Conservation (phyloP, 2,113 vertebrate species). For the Tragelaphus strepsiceros region DNA sequence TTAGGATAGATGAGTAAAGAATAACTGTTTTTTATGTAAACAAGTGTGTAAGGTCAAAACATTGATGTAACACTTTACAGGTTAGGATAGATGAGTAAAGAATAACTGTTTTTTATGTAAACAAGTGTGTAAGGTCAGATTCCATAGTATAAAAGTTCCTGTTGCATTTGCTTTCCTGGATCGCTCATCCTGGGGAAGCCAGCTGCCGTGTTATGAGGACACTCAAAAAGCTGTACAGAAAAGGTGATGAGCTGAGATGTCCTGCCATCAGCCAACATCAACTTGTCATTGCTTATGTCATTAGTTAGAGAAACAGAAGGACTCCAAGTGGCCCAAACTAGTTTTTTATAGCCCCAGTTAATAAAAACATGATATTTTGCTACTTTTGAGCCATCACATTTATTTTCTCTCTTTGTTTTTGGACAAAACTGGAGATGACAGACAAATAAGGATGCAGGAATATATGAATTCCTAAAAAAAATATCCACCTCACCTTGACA, state of each 20-base stretch:
- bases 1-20: too few species aligned
- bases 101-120: not conserved
- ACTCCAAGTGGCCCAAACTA: not conserved
- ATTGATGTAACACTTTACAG: not conserved
- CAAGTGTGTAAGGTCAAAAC: too few species aligned
- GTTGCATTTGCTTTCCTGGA: not conserved
- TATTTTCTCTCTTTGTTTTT: not conserved
- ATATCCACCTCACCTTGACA: not conserved
- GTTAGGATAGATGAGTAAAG: not conserved
- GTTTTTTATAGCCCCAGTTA: not conserved
- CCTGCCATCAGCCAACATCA: not conserved
- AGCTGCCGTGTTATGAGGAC: not conserved
- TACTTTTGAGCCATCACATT: not conserved
- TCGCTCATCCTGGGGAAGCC: not conserved
- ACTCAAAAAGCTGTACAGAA: not conserved
- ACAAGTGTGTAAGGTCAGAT: not conserved
- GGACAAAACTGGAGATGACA: not conserved
- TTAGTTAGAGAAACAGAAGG: not conserved
- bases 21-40: too few species aligned
- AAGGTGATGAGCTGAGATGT: not conserved
- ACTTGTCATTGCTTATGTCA: not conserved
- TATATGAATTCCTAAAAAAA: not conserved
- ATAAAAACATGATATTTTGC: not conserved
- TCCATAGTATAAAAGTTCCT: not conserved
- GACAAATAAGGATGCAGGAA: not conserved